These are phyloP conservation scores for Epinotia demarniana DNA, from an alignment of 2,888 invertebrate genomes.

Conservation along the genomic window DNA sequence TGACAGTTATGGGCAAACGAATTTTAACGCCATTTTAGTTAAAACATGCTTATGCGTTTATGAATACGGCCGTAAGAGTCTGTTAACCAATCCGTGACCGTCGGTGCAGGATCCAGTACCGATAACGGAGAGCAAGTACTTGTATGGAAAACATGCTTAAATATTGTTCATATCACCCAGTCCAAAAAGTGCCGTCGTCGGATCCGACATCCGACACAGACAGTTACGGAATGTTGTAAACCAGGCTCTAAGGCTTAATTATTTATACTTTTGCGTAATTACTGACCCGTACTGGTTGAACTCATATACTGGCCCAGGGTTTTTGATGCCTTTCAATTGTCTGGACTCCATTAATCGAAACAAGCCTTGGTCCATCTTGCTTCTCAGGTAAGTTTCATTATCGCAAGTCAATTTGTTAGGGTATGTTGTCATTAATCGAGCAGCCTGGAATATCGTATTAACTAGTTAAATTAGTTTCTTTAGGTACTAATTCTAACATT, in stretches of 20 bases:
- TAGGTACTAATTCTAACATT: neutral
- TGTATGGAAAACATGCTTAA: too few species aligned
- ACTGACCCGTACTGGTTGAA: conserved; percentile 69
- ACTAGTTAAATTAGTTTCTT: neutral
- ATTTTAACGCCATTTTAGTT: too few species aligned
- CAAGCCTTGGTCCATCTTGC: conserved; percentile 85
- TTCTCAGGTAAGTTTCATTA: conserved; percentile 86
- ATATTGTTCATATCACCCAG: too few species aligned
- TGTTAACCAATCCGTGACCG: too few species aligned
- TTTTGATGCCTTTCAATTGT: conserved; percentile 85
- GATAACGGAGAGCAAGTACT: too few species aligned
- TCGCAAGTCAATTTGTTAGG: conserved; percentile 86
- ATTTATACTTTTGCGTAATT: neutral
- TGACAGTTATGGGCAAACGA: too few species aligned
- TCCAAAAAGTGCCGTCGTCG: too few species aligned
- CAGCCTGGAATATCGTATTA: conserved; percentile 75
- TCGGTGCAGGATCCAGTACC: too few species aligned
- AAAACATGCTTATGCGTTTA: too few species aligned
- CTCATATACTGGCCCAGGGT: conserved; percentile 87
- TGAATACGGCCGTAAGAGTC: too few species aligned
- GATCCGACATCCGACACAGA: too few species aligned
- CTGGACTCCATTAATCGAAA: conserved; percentile 85
- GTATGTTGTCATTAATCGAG: conserved; percentile 86
- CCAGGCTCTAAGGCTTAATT: neutral
- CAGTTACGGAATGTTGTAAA: too few species aligned